These are phyloP conservation scores for Heliconius cydno DNA, from an alignment of 2,888 invertebrate species.

Conservation along the genomic window DNA sequence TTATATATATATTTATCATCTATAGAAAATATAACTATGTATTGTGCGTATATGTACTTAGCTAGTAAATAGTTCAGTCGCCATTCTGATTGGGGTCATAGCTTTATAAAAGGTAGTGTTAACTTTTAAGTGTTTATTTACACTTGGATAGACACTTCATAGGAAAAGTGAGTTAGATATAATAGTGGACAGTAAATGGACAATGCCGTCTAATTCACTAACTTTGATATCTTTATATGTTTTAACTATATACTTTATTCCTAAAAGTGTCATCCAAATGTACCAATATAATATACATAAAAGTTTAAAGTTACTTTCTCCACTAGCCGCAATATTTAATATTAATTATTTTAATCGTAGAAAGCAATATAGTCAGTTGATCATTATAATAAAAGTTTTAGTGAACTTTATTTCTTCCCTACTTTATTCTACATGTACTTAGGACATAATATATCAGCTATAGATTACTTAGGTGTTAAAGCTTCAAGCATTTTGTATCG, in stretches of 20 bases:
- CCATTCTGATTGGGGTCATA: conserved; percentile 83
- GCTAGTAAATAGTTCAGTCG: conserved; percentile 44
- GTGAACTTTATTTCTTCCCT: conserved; percentile 22
- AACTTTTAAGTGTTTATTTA: conserved; percentile 42
- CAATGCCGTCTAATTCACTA: conserved; percentile 13
- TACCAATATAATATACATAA: conserved; percentile 7
- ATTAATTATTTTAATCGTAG: conserved; percentile 31
- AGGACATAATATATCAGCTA: conserved; percentile 19
- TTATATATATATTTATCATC: conserved; percentile 74
- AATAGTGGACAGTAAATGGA: background rate
- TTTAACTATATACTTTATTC: background rate
- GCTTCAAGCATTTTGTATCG: conserved; percentile 39
- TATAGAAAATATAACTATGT: conserved; percentile 64
- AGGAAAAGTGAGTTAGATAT: background rate
- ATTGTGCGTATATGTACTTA: conserved; percentile 60
- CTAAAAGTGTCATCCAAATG: conserved; percentile 14
- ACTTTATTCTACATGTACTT: conserved; percentile 10
- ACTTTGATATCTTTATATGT: background rate
- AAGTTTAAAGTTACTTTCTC: conserved; percentile 26
- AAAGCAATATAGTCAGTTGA: conserved; percentile 33
- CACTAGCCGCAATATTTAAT: conserved; percentile 32
- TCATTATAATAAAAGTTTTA: conserved; percentile 28
- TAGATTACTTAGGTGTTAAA: conserved; percentile 26
- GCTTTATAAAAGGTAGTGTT: conserved; percentile 85
- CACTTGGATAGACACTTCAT: conserved; percentile 30